Evolutionary conservation across 1,140 invertebrate species (phyloP).

Genomic region (Drosophila suzukii): DNA sequence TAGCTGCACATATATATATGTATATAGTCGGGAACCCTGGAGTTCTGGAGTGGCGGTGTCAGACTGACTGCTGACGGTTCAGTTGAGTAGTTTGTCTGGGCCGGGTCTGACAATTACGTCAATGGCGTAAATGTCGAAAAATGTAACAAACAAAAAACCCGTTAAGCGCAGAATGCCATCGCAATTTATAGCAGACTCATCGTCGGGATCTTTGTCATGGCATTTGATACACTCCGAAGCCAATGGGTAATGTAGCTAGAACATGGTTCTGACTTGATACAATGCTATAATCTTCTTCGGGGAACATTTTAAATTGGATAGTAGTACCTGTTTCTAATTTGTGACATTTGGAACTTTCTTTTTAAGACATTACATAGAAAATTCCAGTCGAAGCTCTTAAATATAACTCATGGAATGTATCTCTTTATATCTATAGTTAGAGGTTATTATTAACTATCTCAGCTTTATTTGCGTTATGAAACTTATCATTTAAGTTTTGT

Average conservation of each 20-base stretch:
- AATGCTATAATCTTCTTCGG: background rate
- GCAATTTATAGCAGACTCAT: constrained; percentile 68
- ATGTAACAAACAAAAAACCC: constrained; percentile 77
- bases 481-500: background rate
- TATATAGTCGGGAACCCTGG: constrained; percentile 1
- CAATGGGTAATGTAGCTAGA: constrained; percentile 3
- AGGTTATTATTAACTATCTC: no score
- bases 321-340: background rate
- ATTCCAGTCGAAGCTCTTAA: no score
- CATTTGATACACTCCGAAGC: constrained; percentile 34
- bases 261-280: background rate
- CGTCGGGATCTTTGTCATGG: constrained; percentile 35
- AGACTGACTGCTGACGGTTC: constrained; percentile 36
- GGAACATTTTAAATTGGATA: background rate
- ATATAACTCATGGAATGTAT: no score
- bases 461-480: no score
- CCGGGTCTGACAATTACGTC: constrained; percentile 75
- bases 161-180: constrained; percentile 63
- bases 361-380: background rate
- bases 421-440: no score
- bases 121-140: constrained; percentile 67
- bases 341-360: background rate
- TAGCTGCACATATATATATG: constrained; percentile 2
- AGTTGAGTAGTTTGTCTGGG: constrained; percentile 60
- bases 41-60: constrained; percentile 21